phyloP scores from a whole-genome alignment of 1,140 invertebrate genomes.

The Platyura marginata region DNA sequence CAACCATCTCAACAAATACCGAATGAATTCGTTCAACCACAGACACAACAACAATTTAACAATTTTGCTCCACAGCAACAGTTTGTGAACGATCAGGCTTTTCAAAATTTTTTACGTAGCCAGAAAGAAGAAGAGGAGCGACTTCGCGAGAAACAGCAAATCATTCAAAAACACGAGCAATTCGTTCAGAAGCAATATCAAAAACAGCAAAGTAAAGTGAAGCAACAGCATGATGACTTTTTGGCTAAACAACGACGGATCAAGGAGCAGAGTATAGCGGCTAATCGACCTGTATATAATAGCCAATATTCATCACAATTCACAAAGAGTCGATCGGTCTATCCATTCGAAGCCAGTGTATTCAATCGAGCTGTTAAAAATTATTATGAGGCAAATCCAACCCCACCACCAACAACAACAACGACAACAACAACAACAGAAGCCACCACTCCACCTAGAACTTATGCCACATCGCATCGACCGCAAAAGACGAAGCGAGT shows the following conservation, averaged over 20 bases:
- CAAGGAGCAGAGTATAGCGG: constrained; percentile 21
- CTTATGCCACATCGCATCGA: constrained; percentile 1
- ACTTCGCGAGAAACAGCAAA: constrained; percentile 37
- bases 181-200: constrained; percentile 48
- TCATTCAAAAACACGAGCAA: constrained; percentile 47
- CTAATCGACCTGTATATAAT: constrained; percentile 9
- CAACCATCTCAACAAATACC: constrained; percentile 9
- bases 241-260: constrained; percentile 38
- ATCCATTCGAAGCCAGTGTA: constrained; percentile 24
- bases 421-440: constrained; percentile 15
- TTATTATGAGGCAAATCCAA: constrained; percentile 30
- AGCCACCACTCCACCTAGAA: constrained; percentile 5
- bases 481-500: constrained; percentile 9
- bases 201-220: constrained; percentile 43
- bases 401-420: constrained; percentile 25
- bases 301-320: constrained; percentile 26
- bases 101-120: constrained; percentile 3
- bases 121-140: constrained; percentile 35
- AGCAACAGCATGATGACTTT: constrained; percentile 41
- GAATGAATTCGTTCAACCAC: constrained; percentile 1
- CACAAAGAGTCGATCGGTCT: constrained; percentile 19
- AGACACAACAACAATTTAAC: constrained; percentile 16
- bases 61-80: constrained; percentile 14
- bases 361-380: constrained; percentile 27
- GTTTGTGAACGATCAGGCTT: constrained; percentile 7